Evolutionary conservation across 2,113 vertebrate genomes (phyloP).

Genomic region (Numida meleagris): DNA sequence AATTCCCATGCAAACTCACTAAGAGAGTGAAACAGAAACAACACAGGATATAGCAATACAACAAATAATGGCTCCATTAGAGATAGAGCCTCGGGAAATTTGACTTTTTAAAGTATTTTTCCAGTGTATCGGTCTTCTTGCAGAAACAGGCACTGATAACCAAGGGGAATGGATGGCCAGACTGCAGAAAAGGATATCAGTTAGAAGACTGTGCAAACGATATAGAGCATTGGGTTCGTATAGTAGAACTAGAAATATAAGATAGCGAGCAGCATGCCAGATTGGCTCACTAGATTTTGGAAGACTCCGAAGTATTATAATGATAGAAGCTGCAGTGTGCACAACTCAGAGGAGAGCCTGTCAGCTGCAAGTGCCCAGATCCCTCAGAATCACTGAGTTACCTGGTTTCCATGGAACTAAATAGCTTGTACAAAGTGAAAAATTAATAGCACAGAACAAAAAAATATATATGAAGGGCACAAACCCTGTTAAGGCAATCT

Average conservation of each 20-base stretch:
- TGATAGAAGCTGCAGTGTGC: neutral
- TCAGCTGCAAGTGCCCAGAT: neutral
- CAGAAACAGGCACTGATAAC: conserved; percentile 28
- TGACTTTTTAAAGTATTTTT: conserved; percentile 35
- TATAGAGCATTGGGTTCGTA: neutral
- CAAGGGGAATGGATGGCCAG: conserved; percentile 2
- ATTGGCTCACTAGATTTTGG: neutral
- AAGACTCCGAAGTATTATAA: neutral
- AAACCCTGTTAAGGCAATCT: neutral
- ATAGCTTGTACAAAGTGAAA: neutral
- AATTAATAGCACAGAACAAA: neutral
- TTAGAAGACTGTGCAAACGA: neutral
- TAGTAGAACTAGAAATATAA: neutral
- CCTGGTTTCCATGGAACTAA: neutral
- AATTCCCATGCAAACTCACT: conserved; percentile 3
- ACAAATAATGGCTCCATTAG: neutral
- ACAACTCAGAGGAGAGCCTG: neutral
- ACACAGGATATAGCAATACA: neutral
- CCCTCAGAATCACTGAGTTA: neutral
- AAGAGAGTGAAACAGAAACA: neutral
- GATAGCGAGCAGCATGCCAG: neutral
- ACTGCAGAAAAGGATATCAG: neutral
- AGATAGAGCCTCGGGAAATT: conserved; percentile 1
- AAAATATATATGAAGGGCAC: neutral
- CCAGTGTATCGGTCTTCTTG: neutral